These are phyloP conservation scores for Sebastolobus alascanus DNA, from an alignment of 2,797 vertebrate species.

Conservation along the genomic window DNA sequence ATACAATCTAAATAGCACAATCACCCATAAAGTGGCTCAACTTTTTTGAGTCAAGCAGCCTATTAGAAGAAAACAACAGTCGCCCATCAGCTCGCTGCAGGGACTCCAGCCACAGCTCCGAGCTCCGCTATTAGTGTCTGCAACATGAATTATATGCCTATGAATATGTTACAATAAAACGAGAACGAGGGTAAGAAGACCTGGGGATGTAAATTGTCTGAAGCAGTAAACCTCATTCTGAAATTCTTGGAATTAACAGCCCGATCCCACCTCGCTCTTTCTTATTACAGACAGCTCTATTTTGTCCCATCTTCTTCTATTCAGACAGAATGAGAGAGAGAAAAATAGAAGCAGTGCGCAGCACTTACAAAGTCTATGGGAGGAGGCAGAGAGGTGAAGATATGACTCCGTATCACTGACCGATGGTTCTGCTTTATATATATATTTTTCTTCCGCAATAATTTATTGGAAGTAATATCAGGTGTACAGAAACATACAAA, in stretches of 20 bases:
- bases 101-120: conserved; percentile 40
- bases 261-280: conserved; percentile 15
- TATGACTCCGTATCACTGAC: background rate
- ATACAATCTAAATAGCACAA: background rate
- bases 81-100: conserved; percentile 44
- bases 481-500: too few species aligned
- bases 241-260: conserved; percentile 61
- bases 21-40: conserved; percentile 10
- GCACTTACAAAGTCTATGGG: conserved; percentile 12
- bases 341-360: background rate
- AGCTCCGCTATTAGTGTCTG: conserved; percentile 61
- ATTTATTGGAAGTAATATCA: too few species aligned
- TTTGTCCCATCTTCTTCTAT: conserved; percentile 32
- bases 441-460: too few species aligned
- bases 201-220: conserved; percentile 60
- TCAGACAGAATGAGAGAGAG: conserved; percentile 15
- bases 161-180: conserved; percentile 59
- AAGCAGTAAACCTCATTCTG: conserved; percentile 58
- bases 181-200: conserved; percentile 50
- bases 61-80: conserved; percentile 51
- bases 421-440: too few species aligned
- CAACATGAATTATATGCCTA: conserved; percentile 54
- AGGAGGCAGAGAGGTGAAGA: background rate
- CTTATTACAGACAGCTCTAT: conserved; percentile 43
- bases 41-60: conserved; percentile 26